Percentiles rank a stretch among this genome's conserved stretches.
phyloP scores from a whole-genome alignment of 2,797 vertebrate genomes.

The Sebastolobus altivelis region DNA sequence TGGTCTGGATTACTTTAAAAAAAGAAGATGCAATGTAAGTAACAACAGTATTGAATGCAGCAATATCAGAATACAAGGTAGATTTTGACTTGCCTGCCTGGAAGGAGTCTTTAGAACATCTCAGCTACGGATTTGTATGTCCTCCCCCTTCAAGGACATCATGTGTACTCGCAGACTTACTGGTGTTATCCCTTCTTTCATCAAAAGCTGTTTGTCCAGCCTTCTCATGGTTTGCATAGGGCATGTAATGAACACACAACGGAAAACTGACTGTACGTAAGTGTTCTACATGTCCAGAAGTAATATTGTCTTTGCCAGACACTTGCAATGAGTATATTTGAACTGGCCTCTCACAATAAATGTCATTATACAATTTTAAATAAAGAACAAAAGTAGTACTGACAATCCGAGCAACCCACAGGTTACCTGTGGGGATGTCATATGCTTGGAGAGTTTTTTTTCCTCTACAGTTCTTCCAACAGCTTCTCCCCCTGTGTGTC shows the following conservation, averaged over 20 bases:
- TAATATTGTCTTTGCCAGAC: slow-evolving; percentile 61
- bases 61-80: slow-evolving; percentile 74
- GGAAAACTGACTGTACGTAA: slow-evolving; percentile 52
- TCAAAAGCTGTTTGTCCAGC: slow-evolving; percentile 58
- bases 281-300: slow-evolving; percentile 73
- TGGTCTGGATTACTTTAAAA: slow-evolving; percentile 53
- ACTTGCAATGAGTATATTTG: slow-evolving; percentile 71
- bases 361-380: slow-evolving; percentile 72
- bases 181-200: slow-evolving; percentile 22
- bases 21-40: slow-evolving; percentile 35
- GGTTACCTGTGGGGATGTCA: slow-evolving; percentile 26
- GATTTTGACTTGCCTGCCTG: slow-evolving; percentile 56
- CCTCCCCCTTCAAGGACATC: slow-evolving; percentile 55
- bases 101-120: slow-evolving; percentile 56
- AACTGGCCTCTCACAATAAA: slow-evolving; percentile 71
- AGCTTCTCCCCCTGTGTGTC: slow-evolving; percentile 43
- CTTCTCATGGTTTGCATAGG: slow-evolving; percentile 82
- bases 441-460: slow-evolving; percentile 17
- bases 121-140: slow-evolving; percentile 47
- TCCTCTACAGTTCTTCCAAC: slow-evolving; percentile 35
- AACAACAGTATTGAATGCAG: slow-evolving; percentile 74
- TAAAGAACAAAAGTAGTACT: slow-evolving; percentile 62
- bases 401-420: slow-evolving; percentile 52
- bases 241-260: slow-evolving; percentile 78
- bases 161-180: slow-evolving; percentile 46